Evolutionary conservation across 2,797 vertebrate genomes (phyloP).

Genomic region (Meriones psammophilus): DNA sequence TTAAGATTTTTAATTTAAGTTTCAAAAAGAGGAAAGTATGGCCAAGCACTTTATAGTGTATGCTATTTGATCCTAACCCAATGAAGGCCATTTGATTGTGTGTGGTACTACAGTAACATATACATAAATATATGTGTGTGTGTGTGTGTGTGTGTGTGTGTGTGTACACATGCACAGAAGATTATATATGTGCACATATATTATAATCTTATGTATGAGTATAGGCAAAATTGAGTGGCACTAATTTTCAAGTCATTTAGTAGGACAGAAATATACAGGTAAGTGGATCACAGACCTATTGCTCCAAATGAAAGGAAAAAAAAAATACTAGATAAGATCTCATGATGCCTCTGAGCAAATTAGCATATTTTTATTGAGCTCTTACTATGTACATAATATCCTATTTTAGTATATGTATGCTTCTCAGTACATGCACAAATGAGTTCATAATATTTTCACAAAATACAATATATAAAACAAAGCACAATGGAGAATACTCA

Average conservation of each 20-base stretch:
- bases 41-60: background rate
- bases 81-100: background rate
- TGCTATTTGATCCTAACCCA: background rate
- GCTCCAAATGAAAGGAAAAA: background rate
- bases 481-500: background rate
- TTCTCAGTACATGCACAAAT: background rate
- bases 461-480: background rate
- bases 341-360: background rate
- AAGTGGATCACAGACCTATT: background rate
- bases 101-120: background rate
- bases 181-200: background rate
- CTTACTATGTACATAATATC: background rate
- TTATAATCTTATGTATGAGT: background rate
- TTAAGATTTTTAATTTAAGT: slow-evolving; percentile 23
- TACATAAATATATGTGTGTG: background rate
- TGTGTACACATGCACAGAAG: background rate
- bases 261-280: background rate
- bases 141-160: too few species aligned
- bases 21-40: background rate
- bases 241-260: background rate
- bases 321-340: background rate
- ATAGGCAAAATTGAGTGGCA: background rate
- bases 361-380: background rate
- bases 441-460: background rate
- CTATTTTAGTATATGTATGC: background rate